Percentiles rank a stretch among this genome's conserved stretches.
Evolutionary conservation across 1,140 invertebrate genomes (phyloP).

Genomic region (Drosophila parabipectinata): DNA sequence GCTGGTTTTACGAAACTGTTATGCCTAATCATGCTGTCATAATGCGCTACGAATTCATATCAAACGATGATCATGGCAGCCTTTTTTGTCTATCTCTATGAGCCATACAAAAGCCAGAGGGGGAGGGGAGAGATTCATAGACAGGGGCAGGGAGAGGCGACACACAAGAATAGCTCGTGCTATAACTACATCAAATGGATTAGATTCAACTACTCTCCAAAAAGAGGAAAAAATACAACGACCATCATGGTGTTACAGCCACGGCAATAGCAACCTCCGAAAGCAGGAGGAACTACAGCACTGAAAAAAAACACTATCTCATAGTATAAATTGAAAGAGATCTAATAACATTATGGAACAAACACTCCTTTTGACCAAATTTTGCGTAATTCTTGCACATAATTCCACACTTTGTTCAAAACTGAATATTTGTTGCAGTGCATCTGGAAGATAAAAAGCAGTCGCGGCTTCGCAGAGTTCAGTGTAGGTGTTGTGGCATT

Average conservation of each 20-base stretch:
- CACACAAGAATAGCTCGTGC: constrained; percentile 81
- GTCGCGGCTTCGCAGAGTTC: constrained; percentile 47
- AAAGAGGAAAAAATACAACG: constrained; percentile 71
- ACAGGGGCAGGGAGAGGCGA: constrained; percentile 31
- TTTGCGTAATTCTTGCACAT: neutral
- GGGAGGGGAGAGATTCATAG: neutral
- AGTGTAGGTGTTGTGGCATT: constrained; percentile 80
- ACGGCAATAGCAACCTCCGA: constrained; percentile 18
- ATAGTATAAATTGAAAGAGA: no score
- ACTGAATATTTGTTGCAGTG: neutral
- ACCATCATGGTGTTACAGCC: constrained; percentile 45
- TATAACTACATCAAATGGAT: constrained; percentile 83
- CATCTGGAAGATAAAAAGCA: constrained; percentile 30
- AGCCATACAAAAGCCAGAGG: constrained; percentile 28
- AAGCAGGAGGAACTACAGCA: constrained; percentile 1
- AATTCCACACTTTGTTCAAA: neutral
- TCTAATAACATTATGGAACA: no score
- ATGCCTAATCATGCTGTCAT: constrained; percentile 84
- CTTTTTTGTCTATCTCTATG: constrained; percentile 67
- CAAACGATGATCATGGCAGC: constrained; percentile 81
- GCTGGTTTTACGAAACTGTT: constrained; percentile 78
- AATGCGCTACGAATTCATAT: constrained; percentile 83
- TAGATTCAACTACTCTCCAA: constrained; percentile 82
- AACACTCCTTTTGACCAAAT: no score
- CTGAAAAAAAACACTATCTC: neutral